These are phyloP conservation scores for Hypena proboscidalis DNA, from an alignment of 2,888 invertebrate species.

Conservation along the genomic window DNA sequence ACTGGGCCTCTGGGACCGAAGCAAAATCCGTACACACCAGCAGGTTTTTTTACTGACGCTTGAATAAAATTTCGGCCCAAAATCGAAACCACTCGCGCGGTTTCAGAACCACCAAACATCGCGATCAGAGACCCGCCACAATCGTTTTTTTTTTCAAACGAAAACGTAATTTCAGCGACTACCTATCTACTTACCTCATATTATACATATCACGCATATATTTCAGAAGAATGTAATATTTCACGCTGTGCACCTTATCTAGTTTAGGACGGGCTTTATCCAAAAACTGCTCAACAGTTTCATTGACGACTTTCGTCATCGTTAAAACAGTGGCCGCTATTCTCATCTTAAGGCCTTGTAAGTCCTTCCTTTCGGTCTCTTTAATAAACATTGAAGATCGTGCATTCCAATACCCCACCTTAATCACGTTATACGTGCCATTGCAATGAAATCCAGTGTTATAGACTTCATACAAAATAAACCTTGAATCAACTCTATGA, in stretches of 20 bases:
- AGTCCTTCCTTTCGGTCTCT: constrained; percentile 72
- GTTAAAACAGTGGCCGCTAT: constrained; percentile 77
- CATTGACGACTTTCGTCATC: constrained; percentile 59
- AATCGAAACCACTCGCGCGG: no score
- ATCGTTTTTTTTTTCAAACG: no score
- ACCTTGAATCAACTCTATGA: constrained; percentile 40
- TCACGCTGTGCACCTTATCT: constrained; percentile 87
- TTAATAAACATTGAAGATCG: constrained; percentile 56
- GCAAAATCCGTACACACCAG: no score
- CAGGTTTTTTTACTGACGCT: no score
- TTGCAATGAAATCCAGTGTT: constrained; percentile 84
- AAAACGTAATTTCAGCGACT: no score
- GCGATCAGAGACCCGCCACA: no score
- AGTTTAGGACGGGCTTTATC: constrained; percentile 77
- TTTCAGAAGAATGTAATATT: constrained; percentile 83
- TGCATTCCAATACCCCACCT: constrained; percentile 78
- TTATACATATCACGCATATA: constrained; percentile 88
- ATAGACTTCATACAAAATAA: constrained; percentile 75
- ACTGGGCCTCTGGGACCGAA: no score
- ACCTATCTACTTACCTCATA: constrained; percentile 86
- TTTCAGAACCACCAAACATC: no score
- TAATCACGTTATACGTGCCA: constrained; percentile 74
- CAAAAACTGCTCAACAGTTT: constrained; percentile 78
- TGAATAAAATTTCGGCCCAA: no score
- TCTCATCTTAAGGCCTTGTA: constrained; percentile 84